Evolutionary conservation across 1,140 invertebrate species (phyloP).

Genomic region (Drosophila ironensis): DNA sequence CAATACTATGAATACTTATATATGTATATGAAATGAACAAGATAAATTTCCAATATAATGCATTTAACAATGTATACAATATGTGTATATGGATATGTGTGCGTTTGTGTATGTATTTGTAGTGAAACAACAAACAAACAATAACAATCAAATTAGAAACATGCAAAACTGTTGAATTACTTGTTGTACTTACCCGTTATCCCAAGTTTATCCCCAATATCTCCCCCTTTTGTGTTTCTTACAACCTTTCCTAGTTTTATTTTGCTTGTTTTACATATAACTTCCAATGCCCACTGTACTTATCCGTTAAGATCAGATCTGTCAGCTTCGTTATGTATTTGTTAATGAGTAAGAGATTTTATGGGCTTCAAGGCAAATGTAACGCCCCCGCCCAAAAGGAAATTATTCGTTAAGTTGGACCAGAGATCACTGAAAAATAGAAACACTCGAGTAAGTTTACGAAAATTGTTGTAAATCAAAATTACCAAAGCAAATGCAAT

Average conservation of each 20-base stretch:
- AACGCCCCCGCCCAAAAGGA: slow-evolving; percentile 28
- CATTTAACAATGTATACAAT: slow-evolving; percentile 61
- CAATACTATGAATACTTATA: slow-evolving; percentile 5
- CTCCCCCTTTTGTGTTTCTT: slow-evolving; percentile 12
- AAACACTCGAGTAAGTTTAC: slow-evolving; percentile 23
- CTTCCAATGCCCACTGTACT: slow-evolving; percentile 58
- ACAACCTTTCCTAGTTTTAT: slow-evolving; percentile 34
- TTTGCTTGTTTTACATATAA: slow-evolving; percentile 6
- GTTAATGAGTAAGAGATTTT: slow-evolving; percentile 16
- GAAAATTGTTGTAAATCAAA: slow-evolving; percentile 74
- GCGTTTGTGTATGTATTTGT: slow-evolving; percentile 44
- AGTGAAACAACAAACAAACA: slow-evolving; percentile 15
- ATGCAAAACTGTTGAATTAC: slow-evolving; percentile 56
- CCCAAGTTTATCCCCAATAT: slow-evolving; percentile 23
- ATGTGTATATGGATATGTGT: slow-evolving; percentile 55
- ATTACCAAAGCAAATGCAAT: slow-evolving; percentile 68
- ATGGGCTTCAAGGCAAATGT: slow-evolving; percentile 25
- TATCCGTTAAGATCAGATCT: slow-evolving; percentile 44
- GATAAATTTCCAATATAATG: slow-evolving; percentile 68
- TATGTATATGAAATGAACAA: slow-evolving; percentile 39
- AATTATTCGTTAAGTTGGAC: slow-evolving; percentile 30
- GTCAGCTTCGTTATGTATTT: slow-evolving; percentile 40
- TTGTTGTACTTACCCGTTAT: slow-evolving; percentile 72
- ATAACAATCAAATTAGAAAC: slow-evolving; percentile 22
- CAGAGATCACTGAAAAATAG: not conserved